Percentiles rank a stretch among this genome's conserved stretches.
These are phyloP conservation scores for Trogon surrucura DNA, from an alignment of 2,113 vertebrate species.

Conservation along the genomic window DNA sequence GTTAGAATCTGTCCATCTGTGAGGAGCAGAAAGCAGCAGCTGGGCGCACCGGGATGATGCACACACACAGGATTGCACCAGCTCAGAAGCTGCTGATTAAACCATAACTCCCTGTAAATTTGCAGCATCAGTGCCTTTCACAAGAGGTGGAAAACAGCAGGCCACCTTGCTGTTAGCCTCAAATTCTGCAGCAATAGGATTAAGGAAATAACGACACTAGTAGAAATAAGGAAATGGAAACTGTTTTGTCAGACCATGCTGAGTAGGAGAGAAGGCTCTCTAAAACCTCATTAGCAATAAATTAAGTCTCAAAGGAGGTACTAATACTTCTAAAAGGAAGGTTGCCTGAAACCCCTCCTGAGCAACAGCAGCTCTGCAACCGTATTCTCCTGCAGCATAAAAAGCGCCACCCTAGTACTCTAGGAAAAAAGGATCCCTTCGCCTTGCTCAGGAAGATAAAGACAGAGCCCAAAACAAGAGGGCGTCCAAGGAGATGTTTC, in stretches of 20 bases:
- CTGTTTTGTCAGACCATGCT: background rate
- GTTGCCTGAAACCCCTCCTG: background rate
- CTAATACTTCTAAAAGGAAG: background rate
- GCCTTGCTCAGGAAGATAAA: background rate
- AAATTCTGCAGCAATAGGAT: background rate
- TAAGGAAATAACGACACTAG: background rate
- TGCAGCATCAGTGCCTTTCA: background rate
- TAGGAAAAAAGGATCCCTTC: background rate
- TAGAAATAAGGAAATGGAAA: background rate
- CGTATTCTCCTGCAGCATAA: background rate
- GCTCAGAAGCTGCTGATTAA: constrained; percentile 29
- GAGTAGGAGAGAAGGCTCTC: background rate
- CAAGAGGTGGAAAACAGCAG: background rate
- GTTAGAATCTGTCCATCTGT: background rate
- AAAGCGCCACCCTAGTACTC: background rate
- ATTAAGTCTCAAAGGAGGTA: background rate
- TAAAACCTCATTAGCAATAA: background rate
- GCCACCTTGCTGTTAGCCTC: background rate
- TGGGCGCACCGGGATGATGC: background rate
- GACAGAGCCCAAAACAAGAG: background rate
- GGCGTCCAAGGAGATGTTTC: background rate
- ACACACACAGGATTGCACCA: background rate
- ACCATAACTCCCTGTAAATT: background rate
- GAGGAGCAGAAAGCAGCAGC: background rate
- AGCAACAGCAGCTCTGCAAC: background rate